Evolutionary conservation across 2,797 vertebrate genomes (phyloP).

Genomic region (Potorous gilbertii): DNA sequence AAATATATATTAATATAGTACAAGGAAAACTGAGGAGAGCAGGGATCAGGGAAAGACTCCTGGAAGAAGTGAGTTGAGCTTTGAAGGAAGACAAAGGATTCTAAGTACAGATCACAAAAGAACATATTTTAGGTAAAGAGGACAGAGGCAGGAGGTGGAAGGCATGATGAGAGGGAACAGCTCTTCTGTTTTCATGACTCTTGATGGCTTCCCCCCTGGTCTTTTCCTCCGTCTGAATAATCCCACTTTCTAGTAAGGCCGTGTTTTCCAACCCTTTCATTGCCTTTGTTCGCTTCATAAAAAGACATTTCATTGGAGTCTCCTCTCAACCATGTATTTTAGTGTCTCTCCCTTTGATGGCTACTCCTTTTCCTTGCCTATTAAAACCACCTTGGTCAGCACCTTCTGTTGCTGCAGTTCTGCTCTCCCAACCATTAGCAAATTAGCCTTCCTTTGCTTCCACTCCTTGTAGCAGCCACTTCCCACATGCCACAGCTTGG

Average conservation of each 20-base stretch:
- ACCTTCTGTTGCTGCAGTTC: background rate
- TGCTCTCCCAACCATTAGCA: background rate
- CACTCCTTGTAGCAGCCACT: conserved; percentile 11
- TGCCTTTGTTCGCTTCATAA: conserved; percentile 29
- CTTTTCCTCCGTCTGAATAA: conserved; percentile 38
- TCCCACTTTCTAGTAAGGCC: conserved; percentile 10
- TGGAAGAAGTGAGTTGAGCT: background rate
- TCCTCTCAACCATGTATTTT: conserved; percentile 36
- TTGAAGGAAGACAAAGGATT: background rate
- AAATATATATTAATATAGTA: background rate
- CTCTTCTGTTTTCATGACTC: background rate
- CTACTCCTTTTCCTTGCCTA: background rate
- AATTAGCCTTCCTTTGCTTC: background rate
- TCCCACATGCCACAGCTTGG: background rate
- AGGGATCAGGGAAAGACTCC: background rate
- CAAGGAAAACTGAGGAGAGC: background rate
- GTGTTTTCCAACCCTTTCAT: conserved; percentile 8
- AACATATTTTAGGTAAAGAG: background rate
- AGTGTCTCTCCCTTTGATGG: background rate
- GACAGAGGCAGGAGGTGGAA: background rate
- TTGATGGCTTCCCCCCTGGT: background rate
- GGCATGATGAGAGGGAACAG: background rate
- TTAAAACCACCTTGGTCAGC: background rate
- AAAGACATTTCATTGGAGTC: conserved; percentile 17
- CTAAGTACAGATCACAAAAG: background rate